Evolutionary conservation across 2,797 vertebrate genomes (phyloP).

Genomic region (Heterohyrax brucei): DNA sequence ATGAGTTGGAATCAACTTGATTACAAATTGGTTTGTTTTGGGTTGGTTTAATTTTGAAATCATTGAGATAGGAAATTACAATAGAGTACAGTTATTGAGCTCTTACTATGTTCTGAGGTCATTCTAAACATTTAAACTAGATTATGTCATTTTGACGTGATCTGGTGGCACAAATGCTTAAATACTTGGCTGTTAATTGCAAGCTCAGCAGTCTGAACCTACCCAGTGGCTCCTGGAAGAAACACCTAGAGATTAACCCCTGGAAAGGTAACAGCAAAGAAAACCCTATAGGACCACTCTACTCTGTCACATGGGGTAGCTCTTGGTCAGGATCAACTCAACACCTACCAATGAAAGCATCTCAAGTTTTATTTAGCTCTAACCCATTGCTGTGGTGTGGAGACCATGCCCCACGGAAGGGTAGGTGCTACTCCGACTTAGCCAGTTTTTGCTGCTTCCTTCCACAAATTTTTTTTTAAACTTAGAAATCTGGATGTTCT

Average conservation of each 20-base stretch:
- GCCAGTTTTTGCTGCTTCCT: conserved; percentile 8
- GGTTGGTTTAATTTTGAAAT: conserved; percentile 46
- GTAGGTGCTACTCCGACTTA: neutral
- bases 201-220: too few species aligned
- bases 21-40: neutral
- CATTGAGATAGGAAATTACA: neutral
- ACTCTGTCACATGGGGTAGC: too few species aligned
- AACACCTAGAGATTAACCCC: too few species aligned
- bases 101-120: neutral
- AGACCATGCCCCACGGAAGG: neutral
- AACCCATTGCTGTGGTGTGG: too few species aligned
- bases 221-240: too few species aligned
- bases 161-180: too few species aligned
- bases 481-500: conserved; percentile 41
- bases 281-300: too few species aligned
- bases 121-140: neutral
- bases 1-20: too few species aligned
- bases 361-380: neutral
- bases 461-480: neutral
- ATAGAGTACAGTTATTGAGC: neutral
- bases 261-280: too few species aligned
- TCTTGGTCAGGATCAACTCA: too few species aligned
- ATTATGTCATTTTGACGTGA: neutral
- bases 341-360: neutral
- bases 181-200: too few species aligned